Evolutionary conservation across 1,140 invertebrate genomes (phyloP), one percentile per base, ranked within the genome.

Genomic region (Fopius arisanus): DNA sequence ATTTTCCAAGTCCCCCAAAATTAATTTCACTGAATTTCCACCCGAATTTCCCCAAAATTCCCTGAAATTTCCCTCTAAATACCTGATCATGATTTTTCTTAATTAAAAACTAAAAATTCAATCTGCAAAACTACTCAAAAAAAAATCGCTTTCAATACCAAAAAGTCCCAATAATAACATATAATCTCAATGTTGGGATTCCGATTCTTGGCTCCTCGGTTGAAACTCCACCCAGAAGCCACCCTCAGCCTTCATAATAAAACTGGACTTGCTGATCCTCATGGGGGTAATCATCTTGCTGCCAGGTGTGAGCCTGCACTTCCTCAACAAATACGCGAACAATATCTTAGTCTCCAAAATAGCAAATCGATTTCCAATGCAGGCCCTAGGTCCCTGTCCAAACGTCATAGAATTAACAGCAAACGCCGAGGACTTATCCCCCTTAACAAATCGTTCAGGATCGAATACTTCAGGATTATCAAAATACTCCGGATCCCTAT

Each of bases 391-490:
- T 0, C 82, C 82, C 23, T 70, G 69, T 21, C 81, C 81, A 54
- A 84, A 84, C 78, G 80, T n/a, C 83, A 68, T 0, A 77, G 77
- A n/a, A 21, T 48, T 48, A 10, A 54, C 65, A 41, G 76, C 59
- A 29, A 81, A 68, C 62, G 82, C 78, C 54, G 84, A 70, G 6
- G 62, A 29, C 16, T 83, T 79, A 43, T 83, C 82, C 63, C 84
- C 83, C 2, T 88, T 84, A 0, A 87, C 75, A 80, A 93, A 93
- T 73, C 91, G 81, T 33, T 92, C 90, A 0, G 88, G 88, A 68
- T 84, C 59, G 71, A 88, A 92, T n/a, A 75, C 78, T 2, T 90
- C 86, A 2, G 91, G 91, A 59, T 92, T 84, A 3, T 90, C 87
- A 77, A 86, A 93, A 73, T 88, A 83, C 48, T 89, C 78, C 1